Conservation (phyloP, 1,140 invertebrate species). For the Drosophila pruinosa region DNA sequence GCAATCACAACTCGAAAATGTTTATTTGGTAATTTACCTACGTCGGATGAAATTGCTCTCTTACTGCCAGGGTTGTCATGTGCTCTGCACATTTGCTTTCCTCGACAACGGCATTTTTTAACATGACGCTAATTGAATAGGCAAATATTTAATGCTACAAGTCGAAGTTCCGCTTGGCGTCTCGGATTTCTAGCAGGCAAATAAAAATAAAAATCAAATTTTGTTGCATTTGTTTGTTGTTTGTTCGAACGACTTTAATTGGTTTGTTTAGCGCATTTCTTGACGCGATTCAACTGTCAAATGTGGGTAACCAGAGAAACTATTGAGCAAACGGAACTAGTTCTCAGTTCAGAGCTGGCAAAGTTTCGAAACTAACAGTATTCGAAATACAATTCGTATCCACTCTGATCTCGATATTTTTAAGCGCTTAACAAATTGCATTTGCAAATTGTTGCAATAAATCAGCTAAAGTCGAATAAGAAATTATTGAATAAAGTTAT, state of each 20-base stretch:
- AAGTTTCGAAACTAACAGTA: not conserved
- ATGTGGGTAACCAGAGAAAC: not conserved
- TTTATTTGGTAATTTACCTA: constrained; percentile 47
- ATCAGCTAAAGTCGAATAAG: constrained; percentile 36
- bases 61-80: constrained; percentile 28
- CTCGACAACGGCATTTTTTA: constrained; percentile 38
- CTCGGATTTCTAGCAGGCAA: constrained; percentile 3
- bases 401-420: not conserved
- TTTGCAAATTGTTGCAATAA: constrained; percentile 33
- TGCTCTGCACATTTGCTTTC: constrained; percentile 38
- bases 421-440: constrained; percentile 16
- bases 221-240: constrained; percentile 48
- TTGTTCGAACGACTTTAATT: constrained; percentile 59
- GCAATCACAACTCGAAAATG: no score
- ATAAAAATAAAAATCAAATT: constrained; percentile 29
- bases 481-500: constrained; percentile 61
- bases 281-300: constrained; percentile 2
- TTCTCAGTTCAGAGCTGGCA: not conserved
- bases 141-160: constrained; percentile 62
- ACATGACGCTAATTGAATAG: constrained; percentile 69
- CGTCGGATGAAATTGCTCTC: constrained; percentile 26
- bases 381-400: not conserved
- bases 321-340: not conserved
- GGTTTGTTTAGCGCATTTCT: constrained; percentile 63
- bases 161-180: constrained; percentile 23